Evolutionary conservation across 1,140 invertebrate genomes (phyloP).

Genomic region (Pentalonia nigronervosa): DNA sequence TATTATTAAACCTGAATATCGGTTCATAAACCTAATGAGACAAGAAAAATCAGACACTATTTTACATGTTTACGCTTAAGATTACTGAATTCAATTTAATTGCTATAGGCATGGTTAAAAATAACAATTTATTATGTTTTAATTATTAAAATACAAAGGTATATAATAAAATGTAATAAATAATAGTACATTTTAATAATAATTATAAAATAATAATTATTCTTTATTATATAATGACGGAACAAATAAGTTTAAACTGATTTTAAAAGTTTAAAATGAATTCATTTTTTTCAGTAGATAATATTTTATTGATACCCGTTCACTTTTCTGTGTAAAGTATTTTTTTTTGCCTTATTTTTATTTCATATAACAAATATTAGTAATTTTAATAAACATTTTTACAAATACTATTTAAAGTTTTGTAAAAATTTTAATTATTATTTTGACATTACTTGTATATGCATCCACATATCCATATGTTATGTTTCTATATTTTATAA

Average conservation of each 20-base stretch:
- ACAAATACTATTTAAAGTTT: background rate
- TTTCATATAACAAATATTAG: background rate
- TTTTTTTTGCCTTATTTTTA: background rate
- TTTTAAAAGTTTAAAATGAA: background rate
- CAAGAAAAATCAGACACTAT: no score
- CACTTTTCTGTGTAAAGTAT: background rate
- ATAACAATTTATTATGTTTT: no score
- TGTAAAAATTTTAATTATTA: background rate
- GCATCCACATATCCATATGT: no score
- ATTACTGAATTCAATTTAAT: no score
- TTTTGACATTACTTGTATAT: background rate
- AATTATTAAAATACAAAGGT: no score
- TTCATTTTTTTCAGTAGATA: background rate
- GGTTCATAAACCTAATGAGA: no score
- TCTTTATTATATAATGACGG: background rate
- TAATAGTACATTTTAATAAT: background rate
- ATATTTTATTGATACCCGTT: background rate
- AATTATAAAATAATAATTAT: background rate
- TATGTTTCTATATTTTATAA: background rate
- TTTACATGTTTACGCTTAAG: no score
- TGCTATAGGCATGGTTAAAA: no score
- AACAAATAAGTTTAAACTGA: background rate
- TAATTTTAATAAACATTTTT: background rate
- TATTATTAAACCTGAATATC: no score
- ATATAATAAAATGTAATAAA: no score